Conservation (phyloP, 2,113 vertebrate species). For the Gulo gulo region DNA sequence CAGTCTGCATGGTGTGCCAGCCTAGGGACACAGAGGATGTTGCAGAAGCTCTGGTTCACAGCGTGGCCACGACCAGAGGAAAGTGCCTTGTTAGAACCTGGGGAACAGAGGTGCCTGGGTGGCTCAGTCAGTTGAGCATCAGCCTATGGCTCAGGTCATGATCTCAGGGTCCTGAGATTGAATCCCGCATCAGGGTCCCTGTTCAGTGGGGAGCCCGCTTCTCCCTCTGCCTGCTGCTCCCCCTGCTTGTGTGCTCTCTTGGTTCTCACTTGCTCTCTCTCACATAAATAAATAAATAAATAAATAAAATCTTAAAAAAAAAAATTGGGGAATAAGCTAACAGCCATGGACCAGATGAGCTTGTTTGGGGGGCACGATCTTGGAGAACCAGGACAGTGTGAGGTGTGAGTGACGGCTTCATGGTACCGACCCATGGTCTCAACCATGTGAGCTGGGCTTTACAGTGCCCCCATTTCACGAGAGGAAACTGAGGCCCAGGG, state of each 20-base stretch:
- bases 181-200: too few relatives aligned
- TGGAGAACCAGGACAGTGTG: background rate
- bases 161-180: too few relatives aligned
- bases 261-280: too few relatives aligned
- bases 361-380: background rate
- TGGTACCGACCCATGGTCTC: accelerated
- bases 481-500: background rate
- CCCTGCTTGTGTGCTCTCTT: too few relatives aligned
- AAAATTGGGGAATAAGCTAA: background rate
- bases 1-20: background rate
- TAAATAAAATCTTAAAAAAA: too few relatives aligned
- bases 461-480: background rate
- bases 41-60: background rate
- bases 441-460: too few relatives aligned
- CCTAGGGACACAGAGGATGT: background rate
- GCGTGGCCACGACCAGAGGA: background rate
- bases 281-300: too few relatives aligned
- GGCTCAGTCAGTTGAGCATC: too few relatives aligned
- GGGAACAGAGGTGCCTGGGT: background rate
- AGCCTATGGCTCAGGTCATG: too few relatives aligned
- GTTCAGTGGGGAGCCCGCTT: too few relatives aligned
- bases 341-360: background rate
- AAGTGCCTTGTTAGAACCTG: background rate
- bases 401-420: background rate
- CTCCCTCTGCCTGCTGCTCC: too few relatives aligned